Percentiles rank a stretch among this genome's conserved stretches.
Conservation (phyloP, 2,113 vertebrate genomes). For the Seriola quinqueradiata region DNA sequence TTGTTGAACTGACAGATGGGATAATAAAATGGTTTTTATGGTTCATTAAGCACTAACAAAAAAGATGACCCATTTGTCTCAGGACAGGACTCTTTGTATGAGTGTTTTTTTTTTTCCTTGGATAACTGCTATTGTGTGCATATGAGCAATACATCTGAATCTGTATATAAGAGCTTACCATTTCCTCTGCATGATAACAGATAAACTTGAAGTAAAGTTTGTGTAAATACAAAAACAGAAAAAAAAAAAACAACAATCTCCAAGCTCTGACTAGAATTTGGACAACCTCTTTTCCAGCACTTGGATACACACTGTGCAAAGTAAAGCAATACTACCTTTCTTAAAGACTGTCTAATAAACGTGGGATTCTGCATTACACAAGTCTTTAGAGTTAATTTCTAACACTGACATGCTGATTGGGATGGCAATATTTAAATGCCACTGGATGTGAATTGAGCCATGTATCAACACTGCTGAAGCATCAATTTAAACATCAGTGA, state of each 20-base stretch:
- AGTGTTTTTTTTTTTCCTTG: conserved; percentile 11
- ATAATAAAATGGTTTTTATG: conserved; percentile 54
- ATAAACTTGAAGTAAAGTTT: conserved; percentile 45
- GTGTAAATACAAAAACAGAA: conserved; percentile 51
- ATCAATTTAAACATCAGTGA: background rate
- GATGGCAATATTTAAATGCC: background rate
- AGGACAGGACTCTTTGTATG: conserved; percentile 50
- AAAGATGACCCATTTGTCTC: conserved; percentile 64
- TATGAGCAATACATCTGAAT: conserved; percentile 46
- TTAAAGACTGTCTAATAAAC: conserved; percentile 75
- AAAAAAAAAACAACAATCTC: background rate
- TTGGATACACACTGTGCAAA: conserved; percentile 55
- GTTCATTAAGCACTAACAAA: conserved; percentile 67
- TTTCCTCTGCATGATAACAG: conserved; percentile 42
- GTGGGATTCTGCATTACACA: conserved; percentile 50
- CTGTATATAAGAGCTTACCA: conserved; percentile 49
- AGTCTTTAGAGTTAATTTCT: conserved; percentile 33
- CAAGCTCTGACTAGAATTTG: conserved; percentile 34
- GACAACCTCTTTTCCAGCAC: conserved; percentile 36
- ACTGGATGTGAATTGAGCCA: background rate
- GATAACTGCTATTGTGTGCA: conserved; percentile 28
- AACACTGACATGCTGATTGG: background rate
- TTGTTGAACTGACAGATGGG: conserved; percentile 66
- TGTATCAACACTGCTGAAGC: background rate
- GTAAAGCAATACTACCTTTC: conserved; percentile 55